Evolutionary conservation across 2,797 vertebrate genomes (phyloP), one percentile per base, ranked within the genome.

Genomic region (Lophius americanus): DNA sequence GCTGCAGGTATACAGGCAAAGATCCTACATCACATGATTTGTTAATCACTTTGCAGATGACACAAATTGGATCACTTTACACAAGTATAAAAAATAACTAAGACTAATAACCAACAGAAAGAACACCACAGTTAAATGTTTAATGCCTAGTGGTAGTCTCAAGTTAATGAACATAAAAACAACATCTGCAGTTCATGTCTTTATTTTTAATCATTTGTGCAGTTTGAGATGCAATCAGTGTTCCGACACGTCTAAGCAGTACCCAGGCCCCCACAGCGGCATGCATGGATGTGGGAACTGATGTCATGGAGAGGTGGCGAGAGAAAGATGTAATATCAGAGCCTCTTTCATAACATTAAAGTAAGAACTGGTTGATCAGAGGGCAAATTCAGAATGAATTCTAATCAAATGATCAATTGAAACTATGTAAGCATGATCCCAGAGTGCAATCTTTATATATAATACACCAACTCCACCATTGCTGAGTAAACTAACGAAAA

Each of bases 241-340:
- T 53, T 53, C 56, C 43, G 68, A 85, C 82, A 84, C n/a, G 82
- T 87, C 78, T 48, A n/a, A 53, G 70, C 75, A 52, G 70, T 48
- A 5, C 68, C 64, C 50, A 2, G 49, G 75, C 73, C 81, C 82
- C 57, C 73, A 76, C 55, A 66, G 80, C 72, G 62, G 83, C 65
- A 60, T 70, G 78, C 14, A 38, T 83, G 84, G 60, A 76, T 86
- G 86, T 79, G 70, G 76, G 73, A 68, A 68, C 75, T 88, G 88
- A 93, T 91, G 81, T 85, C 75, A 91, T 37, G 80, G 85, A 81
- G 67, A 82, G 90, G 93, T 91, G 76, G 69, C 82, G 80, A 62
- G 87, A 50, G 73, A 79, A 87, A 84, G 75, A 47, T 78, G 55
- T 46, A 51, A 64, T 74, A 66, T 78, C 46, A 79, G 52, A 70